Conservation (phyloP, 2,888 invertebrate genomes). For the Tachina fera region DNA sequence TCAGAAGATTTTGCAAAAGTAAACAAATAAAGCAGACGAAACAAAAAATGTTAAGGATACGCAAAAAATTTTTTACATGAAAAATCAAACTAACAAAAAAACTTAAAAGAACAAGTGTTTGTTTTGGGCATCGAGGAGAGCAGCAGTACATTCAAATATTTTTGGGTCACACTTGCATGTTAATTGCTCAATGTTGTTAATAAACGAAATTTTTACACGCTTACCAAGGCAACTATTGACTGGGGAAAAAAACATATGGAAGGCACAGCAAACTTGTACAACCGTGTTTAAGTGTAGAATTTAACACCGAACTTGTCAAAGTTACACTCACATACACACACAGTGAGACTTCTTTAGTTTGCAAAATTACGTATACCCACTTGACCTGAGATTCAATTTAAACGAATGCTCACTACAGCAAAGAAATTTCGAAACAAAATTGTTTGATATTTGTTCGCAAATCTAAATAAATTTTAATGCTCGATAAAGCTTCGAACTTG, state of each 20-base stretch:
- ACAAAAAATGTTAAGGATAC: neutral
- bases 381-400: too few relatives aligned
- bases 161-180: conserved; percentile 66
- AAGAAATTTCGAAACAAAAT: too few relatives aligned
- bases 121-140: neutral
- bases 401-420: too few relatives aligned
- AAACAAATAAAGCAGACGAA: conserved; percentile 61
- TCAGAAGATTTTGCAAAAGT: conserved; percentile 7
- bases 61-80: conserved; percentile 2
- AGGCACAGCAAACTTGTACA: neutral
- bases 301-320: conserved; percentile 68
- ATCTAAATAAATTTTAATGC: too few relatives aligned
- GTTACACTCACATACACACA: conserved; percentile 23
- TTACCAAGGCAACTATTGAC: neutral
- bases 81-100: conserved; percentile 2
- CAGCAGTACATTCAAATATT: neutral
- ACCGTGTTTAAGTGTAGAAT: conserved; percentile 65
- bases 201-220: conserved; percentile 64
- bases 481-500: too few relatives aligned
- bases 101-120: conserved; percentile 25
- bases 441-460: too few relatives aligned
- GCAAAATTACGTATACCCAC: too few relatives aligned
- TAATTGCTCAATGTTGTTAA: conserved; percentile 58
- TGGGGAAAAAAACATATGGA: neutral
- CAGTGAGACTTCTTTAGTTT: neutral